Evolutionary conservation across 2,113 vertebrate genomes (phyloP).

Genomic region (Ageneiosus marmoratus): DNA sequence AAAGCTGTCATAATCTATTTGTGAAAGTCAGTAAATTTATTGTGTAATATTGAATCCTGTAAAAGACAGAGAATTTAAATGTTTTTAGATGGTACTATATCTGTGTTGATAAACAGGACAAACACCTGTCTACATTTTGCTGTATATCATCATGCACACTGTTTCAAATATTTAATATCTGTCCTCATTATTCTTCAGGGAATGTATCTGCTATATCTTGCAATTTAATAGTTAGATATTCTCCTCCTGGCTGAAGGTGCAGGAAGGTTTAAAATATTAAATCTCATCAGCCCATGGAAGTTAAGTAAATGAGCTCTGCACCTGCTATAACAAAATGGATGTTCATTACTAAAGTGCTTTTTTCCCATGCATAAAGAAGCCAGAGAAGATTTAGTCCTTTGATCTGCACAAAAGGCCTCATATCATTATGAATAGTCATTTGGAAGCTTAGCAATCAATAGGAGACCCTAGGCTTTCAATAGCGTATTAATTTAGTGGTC

Average conservation of each 20-base stretch:
- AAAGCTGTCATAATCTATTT: neutral
- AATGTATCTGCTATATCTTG: neutral
- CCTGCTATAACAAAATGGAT: conserved; percentile 52
- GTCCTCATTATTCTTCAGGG: neutral
- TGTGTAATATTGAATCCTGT: neutral
- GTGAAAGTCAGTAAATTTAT: neutral
- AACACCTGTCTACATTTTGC: neutral
- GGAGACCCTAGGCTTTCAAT: conserved; percentile 56
- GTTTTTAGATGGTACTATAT: neutral
- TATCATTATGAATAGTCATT: conserved; percentile 71
- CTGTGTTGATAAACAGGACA: neutral
- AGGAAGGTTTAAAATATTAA: conserved; percentile 30
- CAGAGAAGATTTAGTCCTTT: conserved; percentile 50
- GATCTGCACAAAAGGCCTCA: conserved; percentile 59
- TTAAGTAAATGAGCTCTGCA: conserved; percentile 40
- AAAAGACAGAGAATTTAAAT: neutral
- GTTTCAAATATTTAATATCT: conserved; percentile 23
- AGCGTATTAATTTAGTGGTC: conserved; percentile 35
- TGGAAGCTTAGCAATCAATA: conserved; percentile 59
- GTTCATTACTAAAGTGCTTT: conserved; percentile 44
- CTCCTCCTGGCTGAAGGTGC: conserved; percentile 11
- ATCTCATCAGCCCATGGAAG: conserved; percentile 21
- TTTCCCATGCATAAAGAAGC: conserved; percentile 56
- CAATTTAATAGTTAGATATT: conserved; percentile 8
- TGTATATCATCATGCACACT: neutral